phyloP scores from a whole-genome alignment of 2,888 invertebrate genomes.

The Acanthococcus lagerstroemiae region DNA sequence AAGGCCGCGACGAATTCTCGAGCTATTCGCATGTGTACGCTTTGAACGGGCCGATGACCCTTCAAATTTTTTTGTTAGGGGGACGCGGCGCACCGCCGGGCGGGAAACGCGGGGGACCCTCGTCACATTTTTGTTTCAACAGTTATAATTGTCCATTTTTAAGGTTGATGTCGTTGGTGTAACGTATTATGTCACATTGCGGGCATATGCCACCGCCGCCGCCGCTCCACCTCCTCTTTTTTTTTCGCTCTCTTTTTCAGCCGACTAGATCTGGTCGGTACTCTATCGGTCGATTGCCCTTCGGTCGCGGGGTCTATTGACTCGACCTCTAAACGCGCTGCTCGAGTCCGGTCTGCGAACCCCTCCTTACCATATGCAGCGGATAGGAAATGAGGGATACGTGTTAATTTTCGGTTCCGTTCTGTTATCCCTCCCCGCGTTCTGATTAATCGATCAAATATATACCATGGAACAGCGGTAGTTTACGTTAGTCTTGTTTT shows the following conservation, averaged over 20 bases:
- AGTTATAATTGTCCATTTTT: conserved; percentile 26
- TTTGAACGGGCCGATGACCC: conserved; percentile 12
- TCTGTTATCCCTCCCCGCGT: conserved; percentile 12
- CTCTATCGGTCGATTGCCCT: background rate
- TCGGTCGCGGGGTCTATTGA: background rate
- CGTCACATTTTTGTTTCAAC: conserved; percentile 5
- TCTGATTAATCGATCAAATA: conserved; percentile 24
- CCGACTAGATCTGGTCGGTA: background rate
- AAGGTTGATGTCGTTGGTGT: conserved; percentile 4
- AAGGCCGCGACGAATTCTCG: background rate
- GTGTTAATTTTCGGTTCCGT: conserved; percentile 1
- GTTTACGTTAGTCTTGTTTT: conserved; percentile 25
- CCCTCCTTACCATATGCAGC: conserved; percentile 17
- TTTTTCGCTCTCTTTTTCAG: background rate
- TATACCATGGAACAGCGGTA: conserved; percentile 19
- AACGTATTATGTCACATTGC: conserved; percentile 12
- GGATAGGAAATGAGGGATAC: conserved; percentile 8
- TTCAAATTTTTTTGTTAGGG: background rate
- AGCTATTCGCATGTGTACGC: background rate
- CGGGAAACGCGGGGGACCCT: background rate
- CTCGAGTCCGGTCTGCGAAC: conserved; percentile 6
- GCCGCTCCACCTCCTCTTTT: background rate
- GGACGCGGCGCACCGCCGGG: background rate
- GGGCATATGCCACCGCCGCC: too few relatives aligned
- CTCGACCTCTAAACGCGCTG: conserved; percentile 12